Evolutionary conservation across 2,888 invertebrate genomes (phyloP).

Genomic region (Parasteatoda lunata): DNA sequence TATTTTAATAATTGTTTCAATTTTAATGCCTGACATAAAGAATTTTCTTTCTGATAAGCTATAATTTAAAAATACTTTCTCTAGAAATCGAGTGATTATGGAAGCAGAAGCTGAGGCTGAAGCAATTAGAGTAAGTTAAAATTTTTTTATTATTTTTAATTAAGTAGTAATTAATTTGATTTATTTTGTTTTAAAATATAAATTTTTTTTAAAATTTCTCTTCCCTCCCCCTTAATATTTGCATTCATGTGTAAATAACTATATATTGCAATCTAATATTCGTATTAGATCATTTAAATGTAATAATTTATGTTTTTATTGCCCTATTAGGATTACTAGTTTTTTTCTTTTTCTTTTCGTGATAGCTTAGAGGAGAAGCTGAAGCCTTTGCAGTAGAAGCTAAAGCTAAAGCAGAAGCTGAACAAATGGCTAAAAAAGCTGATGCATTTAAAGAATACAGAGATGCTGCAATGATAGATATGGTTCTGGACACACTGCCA

Average conservation of each 20-base stretch:
- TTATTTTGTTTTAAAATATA: neutral
- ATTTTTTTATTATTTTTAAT: neutral
- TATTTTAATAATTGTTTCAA: no score
- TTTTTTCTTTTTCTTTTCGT: slow-evolving; percentile 6
- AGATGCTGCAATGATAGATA: slow-evolving; percentile 95
- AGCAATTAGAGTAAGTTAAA: slow-evolving; percentile 81
- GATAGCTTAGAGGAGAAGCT: slow-evolving; percentile 78
- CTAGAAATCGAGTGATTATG: slow-evolving; percentile 77
- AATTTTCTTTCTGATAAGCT: no score
- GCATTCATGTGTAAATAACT: neutral
- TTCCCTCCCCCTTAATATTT: neutral
- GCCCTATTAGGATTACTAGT: no score
- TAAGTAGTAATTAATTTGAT: neutral
- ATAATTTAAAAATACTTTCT: neutral
- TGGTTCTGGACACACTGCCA: slow-evolving; percentile 95
- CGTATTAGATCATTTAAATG: neutral
- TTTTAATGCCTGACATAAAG: no score
- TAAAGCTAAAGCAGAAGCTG: slow-evolving; percentile 95
- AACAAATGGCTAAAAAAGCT: slow-evolving; percentile 97
- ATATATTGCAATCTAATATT: neutral
- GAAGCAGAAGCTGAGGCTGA: slow-evolving; percentile 97
- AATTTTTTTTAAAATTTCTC: neutral
- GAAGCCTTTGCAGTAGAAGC: slow-evolving; percentile 93
- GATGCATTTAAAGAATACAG: slow-evolving; percentile 98
- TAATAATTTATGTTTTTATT: no score